These are phyloP conservation scores for Drosophila macrospina DNA, from an alignment of 2,888 invertebrate species.

Conservation along the genomic window DNA sequence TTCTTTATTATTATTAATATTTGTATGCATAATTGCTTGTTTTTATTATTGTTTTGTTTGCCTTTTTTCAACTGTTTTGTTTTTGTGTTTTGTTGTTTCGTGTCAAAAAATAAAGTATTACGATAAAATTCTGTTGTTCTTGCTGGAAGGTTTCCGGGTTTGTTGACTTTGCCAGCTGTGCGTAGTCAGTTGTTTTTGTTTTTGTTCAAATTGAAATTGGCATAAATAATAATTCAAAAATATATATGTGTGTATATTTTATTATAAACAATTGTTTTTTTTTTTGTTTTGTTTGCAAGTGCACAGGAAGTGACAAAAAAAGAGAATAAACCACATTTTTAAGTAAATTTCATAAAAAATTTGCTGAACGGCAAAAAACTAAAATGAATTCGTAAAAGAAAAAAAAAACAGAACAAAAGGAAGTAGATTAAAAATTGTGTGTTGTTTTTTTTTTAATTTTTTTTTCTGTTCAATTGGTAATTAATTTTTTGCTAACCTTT, in stretches of 20 bases:
- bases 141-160: conserved; percentile 77
- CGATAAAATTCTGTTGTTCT: conserved; percentile 72
- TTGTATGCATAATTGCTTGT: conserved; percentile 34
- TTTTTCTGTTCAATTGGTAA: conserved; percentile 51
- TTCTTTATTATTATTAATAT: conserved; percentile 40
- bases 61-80: not conserved
- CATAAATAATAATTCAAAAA: conserved; percentile 49
- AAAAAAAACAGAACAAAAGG: conserved; percentile 49
- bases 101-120: conserved; percentile 50
- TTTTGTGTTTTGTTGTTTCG: conserved; percentile 43
- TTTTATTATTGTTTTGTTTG: conserved; percentile 23
- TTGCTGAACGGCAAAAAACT: conserved; percentile 29
- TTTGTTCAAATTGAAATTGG: conserved; percentile 54
- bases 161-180: conserved; percentile 70
- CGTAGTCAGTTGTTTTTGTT: not conserved
- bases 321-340: conserved; percentile 24
- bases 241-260: conserved; percentile 7
- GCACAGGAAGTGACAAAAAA: conserved; percentile 51
- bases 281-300: conserved; percentile 24
- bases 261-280: conserved; percentile 39
- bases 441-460: conserved; percentile 31
- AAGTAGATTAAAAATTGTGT: conserved; percentile 51
- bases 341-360: conserved; percentile 36
- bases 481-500: conserved; percentile 59
- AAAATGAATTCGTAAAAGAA: conserved; percentile 33